Evolutionary conservation across 2,888 invertebrate genomes (phyloP), one percentile per base, ranked within the genome.

Genomic region (Ethmia dodecea): DNA sequence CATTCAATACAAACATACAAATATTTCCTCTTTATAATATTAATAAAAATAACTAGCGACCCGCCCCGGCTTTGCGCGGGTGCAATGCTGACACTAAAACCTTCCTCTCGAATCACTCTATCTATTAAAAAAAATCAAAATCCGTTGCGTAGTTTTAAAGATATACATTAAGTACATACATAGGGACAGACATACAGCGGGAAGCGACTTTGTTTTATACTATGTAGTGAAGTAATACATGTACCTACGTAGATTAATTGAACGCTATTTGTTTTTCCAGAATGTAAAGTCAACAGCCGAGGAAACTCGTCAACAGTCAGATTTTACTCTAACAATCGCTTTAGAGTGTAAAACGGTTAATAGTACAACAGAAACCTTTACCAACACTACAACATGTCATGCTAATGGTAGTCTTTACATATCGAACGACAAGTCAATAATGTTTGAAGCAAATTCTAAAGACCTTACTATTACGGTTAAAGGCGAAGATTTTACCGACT

Each of bases 361-460:
- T 20, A 40, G 31, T 3, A 51, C 49, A n/a, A 35, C 44, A 16
- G 20, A 31, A 4, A n/a, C 22, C n/a, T 3, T n/a, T n/a, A 26
- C 26, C n/a, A 26, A 26, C 6, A 5, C 11, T 12, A 43, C 49
- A 29, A 12, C 31, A 5, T 68, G 68, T 33, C 14, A 43, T 6
- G 80, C 81, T 1, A 29, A 42, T n/a, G 86, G 86, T 0, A 49
- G 57, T 10, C 42, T 84, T 3, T 71, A 56, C 32, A 54, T 84
- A 37, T 43, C 60, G 1, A 39, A 59, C 4, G 54, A 67, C 9
- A 48, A 68, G 38, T 61, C 62, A 3, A 35, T 84, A 1, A 10
- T 45, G 12, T 71, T 81, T 11, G 41, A 52, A 35, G 68, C 80
- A 2, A 54, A 69, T 30, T 37, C 43, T n/a, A 50, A 55, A 29